Base-by-base conservation (phyloP, 2,797 vertebrate genomes). In the Darevskia nairensis region DNA sequence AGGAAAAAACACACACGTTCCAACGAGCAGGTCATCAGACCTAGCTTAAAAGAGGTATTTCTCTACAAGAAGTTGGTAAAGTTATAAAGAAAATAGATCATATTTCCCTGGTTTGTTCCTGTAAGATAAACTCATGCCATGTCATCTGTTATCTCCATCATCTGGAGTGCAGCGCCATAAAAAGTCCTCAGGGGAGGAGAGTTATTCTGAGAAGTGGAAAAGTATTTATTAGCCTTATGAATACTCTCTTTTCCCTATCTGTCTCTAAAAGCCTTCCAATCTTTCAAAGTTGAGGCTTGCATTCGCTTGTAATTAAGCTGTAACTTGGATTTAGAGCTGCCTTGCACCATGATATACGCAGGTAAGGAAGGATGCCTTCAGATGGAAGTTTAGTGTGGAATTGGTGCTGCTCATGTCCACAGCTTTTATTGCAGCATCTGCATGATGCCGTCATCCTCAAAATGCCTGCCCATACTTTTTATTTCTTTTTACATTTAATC, bases 231-330 rank as follows among this genome's bases (percentile, higher is more conserved):
- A 89, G 8, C 68, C 21, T 91, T 89, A 29, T 90, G 81, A 89
- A 84, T 86, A 84, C 50, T 88, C 1, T 64, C 61, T 64, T 19
- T 64, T 64, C 61, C 61, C 61, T 79, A 76, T 59, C 90, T 93
- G 80, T 89, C 0, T 10, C 93, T 94, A 86, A 85, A n/a, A 84
- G 80, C 44, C 90, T 86, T 3, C 4, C 86, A 75, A 77, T 87
- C 87, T 89, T 91, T 85, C 91, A 88, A 91, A 94, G 84, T 81
- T 93, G 92, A 84, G 87, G 87, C 91, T 90, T 82, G 87, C 7
- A 84, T 87, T 82, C 89, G 86, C 90, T 89, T 86, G 89, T 84
- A 89, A 90, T 89, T 91, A 88, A 74, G 89, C 29, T 83, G 85
- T 90, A 86, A 89, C 86, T 46, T 68, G 90, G 86, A 82, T 92